phyloP scores from a whole-genome alignment of 2,113 vertebrate species.

The Gymnorhina tibicen region DNA sequence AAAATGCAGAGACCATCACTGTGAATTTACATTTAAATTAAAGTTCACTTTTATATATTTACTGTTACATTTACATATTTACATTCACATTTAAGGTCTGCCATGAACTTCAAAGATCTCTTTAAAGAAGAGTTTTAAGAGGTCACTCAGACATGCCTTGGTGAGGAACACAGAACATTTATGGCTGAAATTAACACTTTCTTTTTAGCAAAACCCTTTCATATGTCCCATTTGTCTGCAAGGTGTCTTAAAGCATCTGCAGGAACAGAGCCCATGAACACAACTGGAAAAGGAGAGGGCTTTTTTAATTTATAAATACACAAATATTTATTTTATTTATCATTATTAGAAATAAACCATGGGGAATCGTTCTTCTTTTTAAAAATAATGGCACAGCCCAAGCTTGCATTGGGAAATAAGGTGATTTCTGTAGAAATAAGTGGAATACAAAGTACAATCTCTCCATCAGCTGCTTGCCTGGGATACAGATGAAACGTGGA shows the following conservation, averaged over 20 bases:
- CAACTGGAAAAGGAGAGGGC: background rate
- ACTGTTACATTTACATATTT: background rate
- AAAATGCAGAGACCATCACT: background rate
- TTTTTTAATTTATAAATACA: background rate
- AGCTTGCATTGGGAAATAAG: background rate
- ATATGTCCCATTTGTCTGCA: background rate
- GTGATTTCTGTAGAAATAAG: background rate
- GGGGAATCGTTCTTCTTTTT: background rate
- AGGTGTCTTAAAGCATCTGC: background rate
- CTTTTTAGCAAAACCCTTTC: background rate
- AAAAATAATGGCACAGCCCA: background rate
- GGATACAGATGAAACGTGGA: background rate
- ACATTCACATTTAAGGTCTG: background rate
- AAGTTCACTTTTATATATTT: background rate
- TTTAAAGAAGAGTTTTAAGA: background rate
- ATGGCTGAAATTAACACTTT: background rate
- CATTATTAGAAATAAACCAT: background rate
- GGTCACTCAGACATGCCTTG: accelerated
- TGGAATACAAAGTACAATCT: background rate
- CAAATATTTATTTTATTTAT: background rate
- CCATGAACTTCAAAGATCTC: background rate
- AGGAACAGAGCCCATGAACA: background rate
- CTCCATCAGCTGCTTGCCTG: background rate
- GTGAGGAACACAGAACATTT: background rate
- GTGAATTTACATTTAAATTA: background rate